phyloP scores from a whole-genome alignment of 2,113 vertebrate genomes.

The Anhinga anhinga region DNA sequence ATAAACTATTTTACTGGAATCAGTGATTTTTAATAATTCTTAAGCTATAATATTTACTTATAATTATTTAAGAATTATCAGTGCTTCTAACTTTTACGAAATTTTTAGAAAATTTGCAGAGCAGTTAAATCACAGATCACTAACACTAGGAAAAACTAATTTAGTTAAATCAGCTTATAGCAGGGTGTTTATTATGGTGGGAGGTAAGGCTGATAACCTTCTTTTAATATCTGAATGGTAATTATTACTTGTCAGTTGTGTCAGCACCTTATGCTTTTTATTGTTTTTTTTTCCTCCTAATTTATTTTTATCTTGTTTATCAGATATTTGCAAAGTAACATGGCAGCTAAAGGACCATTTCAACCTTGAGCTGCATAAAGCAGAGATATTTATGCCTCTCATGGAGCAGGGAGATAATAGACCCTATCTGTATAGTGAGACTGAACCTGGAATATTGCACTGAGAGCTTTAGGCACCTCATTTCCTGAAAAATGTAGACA shows the following conservation, averaged over 20 bases:
- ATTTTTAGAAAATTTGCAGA: neutral
- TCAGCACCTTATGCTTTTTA: neutral
- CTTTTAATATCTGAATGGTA: neutral
- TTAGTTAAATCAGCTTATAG: neutral
- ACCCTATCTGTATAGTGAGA: neutral
- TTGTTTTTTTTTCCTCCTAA: neutral
- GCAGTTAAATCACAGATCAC: neutral
- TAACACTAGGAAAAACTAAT: neutral
- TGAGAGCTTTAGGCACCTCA: neutral
- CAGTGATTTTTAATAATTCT: neutral
- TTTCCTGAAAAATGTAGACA: slow-evolving; percentile 23
- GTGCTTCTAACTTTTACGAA: neutral
- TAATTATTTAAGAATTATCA: neutral
- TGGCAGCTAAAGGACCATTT: slow-evolving; percentile 16
- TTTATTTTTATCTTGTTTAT: neutral
- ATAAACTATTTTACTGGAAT: neutral
- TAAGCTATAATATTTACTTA: neutral
- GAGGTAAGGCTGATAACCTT: neutral
- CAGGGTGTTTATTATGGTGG: neutral
- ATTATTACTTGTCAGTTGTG: neutral
- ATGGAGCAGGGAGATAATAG: slow-evolving; percentile 22
- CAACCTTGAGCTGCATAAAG: slow-evolving; percentile 39
- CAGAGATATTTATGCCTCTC: slow-evolving; percentile 30
- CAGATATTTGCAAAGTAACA: slow-evolving; percentile 27
- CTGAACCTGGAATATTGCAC: neutral